Conservation (phyloP, 2,888 invertebrate genomes). For the Gymnocheta viridis region DNA sequence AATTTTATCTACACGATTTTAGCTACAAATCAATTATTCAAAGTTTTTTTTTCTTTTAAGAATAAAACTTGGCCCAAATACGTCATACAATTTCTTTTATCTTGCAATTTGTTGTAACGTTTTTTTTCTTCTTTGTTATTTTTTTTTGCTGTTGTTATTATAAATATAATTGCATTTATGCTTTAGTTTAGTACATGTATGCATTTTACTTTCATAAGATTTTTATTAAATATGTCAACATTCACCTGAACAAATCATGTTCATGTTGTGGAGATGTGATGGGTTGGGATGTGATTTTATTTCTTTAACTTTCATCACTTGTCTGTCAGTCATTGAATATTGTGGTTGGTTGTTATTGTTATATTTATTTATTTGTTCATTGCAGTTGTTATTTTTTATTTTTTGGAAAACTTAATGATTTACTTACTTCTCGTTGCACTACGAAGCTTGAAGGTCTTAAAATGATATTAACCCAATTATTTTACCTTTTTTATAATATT, state of each 20-base stretch:
- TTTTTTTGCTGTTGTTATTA: slow-evolving; percentile 1
- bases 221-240: slow-evolving; percentile 63
- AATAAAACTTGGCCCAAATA: slow-evolving; percentile 52
- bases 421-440: slow-evolving; percentile 13
- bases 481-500: neutral
- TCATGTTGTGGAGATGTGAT: slow-evolving; percentile 18
- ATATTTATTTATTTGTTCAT: neutral
- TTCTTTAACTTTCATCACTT: slow-evolving; percentile 64
- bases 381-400: slow-evolving; percentile 10
- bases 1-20: slow-evolving; percentile 44
- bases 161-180: slow-evolving; percentile 57
- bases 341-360: slow-evolving; percentile 15
- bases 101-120: neutral
- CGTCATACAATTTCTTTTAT: slow-evolving; percentile 50
- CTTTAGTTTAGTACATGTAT: slow-evolving; percentile 2
- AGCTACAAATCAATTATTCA: slow-evolving; percentile 21
- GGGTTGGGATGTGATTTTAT: slow-evolving; percentile 39
- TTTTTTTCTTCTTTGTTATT: neutral
- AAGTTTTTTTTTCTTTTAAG: slow-evolving; percentile 26
- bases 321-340: slow-evolving; percentile 38
- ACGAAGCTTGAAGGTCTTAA: slow-evolving; percentile 25
- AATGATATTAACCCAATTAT: slow-evolving; percentile 53
- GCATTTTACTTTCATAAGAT: slow-evolving; percentile 54
- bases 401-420: slow-evolving; percentile 6
- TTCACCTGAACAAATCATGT: slow-evolving; percentile 65